A percentile compares a stretch with the other conserved stretches of the same genome.
Evolutionary conservation across 2,113 vertebrate species (phyloP).

Genomic region (Notarius quadriscutis): DNA sequence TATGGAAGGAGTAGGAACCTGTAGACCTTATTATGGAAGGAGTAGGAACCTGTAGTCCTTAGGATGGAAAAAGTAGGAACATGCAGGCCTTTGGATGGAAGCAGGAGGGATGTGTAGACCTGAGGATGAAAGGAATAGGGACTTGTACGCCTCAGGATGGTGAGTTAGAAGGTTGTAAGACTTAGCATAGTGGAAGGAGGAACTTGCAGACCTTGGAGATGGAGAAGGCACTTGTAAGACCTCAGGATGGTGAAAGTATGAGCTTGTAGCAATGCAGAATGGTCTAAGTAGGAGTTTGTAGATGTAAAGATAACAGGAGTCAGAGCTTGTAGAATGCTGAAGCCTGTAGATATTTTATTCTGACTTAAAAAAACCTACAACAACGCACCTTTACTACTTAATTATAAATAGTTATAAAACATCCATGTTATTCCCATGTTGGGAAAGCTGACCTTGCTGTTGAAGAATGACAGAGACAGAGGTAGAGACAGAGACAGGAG

Average conservation of each 20-base stretch:
- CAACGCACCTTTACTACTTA: too few relatives aligned
- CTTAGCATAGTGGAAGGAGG: background rate
- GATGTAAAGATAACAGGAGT: background rate
- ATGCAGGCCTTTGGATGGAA: background rate
- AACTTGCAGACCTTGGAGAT: background rate
- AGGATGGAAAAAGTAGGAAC: background rate
- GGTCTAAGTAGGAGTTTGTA: background rate
- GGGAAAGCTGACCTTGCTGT: background rate
- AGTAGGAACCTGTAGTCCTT: background rate
- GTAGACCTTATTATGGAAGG: too few relatives aligned
- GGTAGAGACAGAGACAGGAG: background rate
- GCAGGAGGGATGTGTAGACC: too few relatives aligned
- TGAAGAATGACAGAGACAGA: background rate
- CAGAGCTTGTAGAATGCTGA: background rate
- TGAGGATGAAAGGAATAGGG: background rate
- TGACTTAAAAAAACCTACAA: background rate
- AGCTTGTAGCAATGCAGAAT: background rate
- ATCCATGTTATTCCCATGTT: background rate
- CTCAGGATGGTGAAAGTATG: background rate
- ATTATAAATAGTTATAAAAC: background rate
- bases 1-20: background rate
- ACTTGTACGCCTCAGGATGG: background rate
- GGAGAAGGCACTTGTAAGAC: background rate
- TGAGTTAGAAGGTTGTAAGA: background rate
- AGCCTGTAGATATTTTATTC: background rate